Percentiles rank a stretch among this genome's conserved stretches.
Conservation (phyloP, 2,797 vertebrate genomes). For the Steatocranus sp. region DNA sequence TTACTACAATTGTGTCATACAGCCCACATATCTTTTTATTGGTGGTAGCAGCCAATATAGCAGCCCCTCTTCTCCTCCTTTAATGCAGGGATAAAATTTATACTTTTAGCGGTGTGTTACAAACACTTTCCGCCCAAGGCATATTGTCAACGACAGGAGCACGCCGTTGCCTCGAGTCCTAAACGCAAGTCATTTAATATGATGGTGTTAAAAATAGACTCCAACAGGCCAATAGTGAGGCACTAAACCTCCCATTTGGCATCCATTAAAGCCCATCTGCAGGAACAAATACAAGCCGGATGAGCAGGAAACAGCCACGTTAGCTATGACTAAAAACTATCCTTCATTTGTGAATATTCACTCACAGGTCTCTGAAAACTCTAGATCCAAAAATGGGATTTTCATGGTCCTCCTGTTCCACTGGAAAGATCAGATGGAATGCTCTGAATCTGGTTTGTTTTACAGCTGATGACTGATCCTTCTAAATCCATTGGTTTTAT, state of each 20-base stretch:
- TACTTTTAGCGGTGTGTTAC: slow-evolving; percentile 51
- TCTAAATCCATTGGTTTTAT: slow-evolving; percentile 69
- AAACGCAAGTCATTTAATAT: slow-evolving; percentile 54
- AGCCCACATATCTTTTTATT: slow-evolving; percentile 58
- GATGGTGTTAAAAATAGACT: slow-evolving; percentile 52
- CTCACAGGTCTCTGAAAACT: slow-evolving; percentile 38
- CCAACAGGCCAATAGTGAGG: slow-evolving; percentile 45
- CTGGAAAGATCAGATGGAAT: slow-evolving; percentile 59
- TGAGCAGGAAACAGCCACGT: slow-evolving; percentile 30
- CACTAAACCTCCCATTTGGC: slow-evolving; percentile 69
- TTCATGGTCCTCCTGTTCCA: slow-evolving; percentile 55
- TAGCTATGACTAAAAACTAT: slow-evolving; percentile 30
- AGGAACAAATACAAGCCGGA: slow-evolving; percentile 21
- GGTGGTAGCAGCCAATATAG: slow-evolving; percentile 48
- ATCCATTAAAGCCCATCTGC: slow-evolving; percentile 65
- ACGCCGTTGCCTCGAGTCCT: slow-evolving; percentile 35
- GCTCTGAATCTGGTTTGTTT: slow-evolving; percentile 69
- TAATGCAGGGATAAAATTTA: slow-evolving; percentile 50
- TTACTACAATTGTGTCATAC: slow-evolving; percentile 50
- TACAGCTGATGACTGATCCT: slow-evolving; percentile 65
- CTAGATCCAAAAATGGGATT: slow-evolving; percentile 42
- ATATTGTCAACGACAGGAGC: slow-evolving; percentile 40
- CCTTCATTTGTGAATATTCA: slow-evolving; percentile 16
- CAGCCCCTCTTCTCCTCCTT: slow-evolving; percentile 16
- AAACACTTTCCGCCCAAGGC: slow-evolving; percentile 55